Conservation (phyloP, 2,113 vertebrate species). For the Bettongia penicillata region DNA sequence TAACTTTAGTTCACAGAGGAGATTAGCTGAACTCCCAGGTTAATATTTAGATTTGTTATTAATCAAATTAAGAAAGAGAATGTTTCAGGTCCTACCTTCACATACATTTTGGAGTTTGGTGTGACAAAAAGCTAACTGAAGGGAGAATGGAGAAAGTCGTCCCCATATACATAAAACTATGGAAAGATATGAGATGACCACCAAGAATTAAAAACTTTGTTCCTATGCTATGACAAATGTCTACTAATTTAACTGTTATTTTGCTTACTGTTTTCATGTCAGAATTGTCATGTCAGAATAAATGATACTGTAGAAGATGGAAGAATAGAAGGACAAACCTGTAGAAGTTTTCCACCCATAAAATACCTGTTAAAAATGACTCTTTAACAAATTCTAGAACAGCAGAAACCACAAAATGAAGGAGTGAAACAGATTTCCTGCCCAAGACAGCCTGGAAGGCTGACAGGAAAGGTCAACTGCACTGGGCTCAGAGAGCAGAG, state of each 20-base stretch:
- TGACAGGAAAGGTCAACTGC: too few relatives aligned
- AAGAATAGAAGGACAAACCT: too few relatives aligned
- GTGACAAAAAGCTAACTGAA: not conserved
- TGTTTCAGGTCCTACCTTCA: not conserved
- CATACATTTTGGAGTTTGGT: not conserved
- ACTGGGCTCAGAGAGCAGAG: too few relatives aligned
- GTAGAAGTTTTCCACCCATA: too few relatives aligned
- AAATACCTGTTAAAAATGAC: too few relatives aligned
- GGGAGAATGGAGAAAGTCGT: not conserved
- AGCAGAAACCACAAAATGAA: too few relatives aligned
- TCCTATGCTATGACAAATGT: not conserved
- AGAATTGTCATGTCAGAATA: not conserved
- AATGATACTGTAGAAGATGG: not conserved
- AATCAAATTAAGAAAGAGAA: slow-evolving; percentile 24
- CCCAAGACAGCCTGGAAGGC: too few relatives aligned
- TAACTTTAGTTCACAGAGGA: slow-evolving; percentile 30
- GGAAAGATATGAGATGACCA: not conserved
- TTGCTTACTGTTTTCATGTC: not conserved
- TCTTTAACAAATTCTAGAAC: too few relatives aligned
- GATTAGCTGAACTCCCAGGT: slow-evolving; percentile 2
- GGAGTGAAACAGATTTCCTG: too few relatives aligned
- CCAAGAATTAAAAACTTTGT: not conserved
- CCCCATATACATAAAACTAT: not conserved
- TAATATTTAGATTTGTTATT: slow-evolving; percentile 27
- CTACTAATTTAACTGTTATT: not conserved